Evolutionary conservation across 2,797 vertebrate species (phyloP), one percentile per base, ranked within the genome.

Genomic region (Typhlichthys subterraneus): DNA sequence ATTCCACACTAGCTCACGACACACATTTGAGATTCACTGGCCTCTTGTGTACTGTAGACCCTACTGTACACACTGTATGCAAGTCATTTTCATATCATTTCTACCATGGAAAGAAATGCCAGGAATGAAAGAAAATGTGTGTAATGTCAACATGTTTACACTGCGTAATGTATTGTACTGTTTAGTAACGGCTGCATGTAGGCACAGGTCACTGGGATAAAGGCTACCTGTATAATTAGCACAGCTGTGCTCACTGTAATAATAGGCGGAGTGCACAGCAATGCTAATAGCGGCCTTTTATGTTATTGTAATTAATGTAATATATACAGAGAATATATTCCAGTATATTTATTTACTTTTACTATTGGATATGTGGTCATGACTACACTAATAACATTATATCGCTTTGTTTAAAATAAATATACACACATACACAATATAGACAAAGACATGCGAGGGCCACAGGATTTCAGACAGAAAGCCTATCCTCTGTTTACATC

Each of bases 331-430:
- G 3, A 6, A 74, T 17, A 57, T 12, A 57, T 63, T n/a, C 58
- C 15, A 67, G 68, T 79, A 73, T 73, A 73, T 61, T 51, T 63
- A 67, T 89, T 87, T 86, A 84, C 87, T 88, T 77, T 73, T 42
- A 62, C 74, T 78, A 82, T 77, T 86, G 77, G 82, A 87, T 77
- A 77, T 82, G 59, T 71, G 85, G 84, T 65, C 42, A 45, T 75
- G 79, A 79, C 73, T 82, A 76, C 70, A 65, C 79, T 82, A 76
- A 81, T 75, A 73, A 79, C 75, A 77, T 80, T 64, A 76, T 74
- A 76, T 75, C 65, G 63, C 57, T 77, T 71, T 62, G 53, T 87
- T 88, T 61, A 75, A 77, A 90, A 89, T 90, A 90, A 89, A 90
- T 89, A 89, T 88, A 87, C 76, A 87, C 60, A 83, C 71, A 84